Evolutionary conservation across 2,797 vertebrate genomes (phyloP), one percentile per base, ranked within the genome.

Genomic region (Scarus forsteni): DNA sequence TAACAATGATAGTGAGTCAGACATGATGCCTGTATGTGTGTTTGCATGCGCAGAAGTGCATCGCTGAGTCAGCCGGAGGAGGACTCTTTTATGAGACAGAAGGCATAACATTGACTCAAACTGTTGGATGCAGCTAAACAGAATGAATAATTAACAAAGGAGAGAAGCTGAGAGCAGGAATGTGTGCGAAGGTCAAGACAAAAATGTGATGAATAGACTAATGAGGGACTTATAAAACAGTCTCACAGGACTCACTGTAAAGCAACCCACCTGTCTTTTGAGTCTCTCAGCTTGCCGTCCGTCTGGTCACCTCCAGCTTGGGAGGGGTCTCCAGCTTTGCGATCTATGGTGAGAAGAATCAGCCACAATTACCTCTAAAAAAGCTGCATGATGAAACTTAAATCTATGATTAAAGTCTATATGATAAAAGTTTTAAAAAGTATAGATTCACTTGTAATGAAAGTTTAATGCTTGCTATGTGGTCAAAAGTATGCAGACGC

Each of bases 191-290:
- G 44, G 69, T 42, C 56, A 50, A 65, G 35, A 75, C 9, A 53
- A 64, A 59, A 64, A 58, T n/a, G 42, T 46, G 62, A 70, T 38
- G 9, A n/a, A 40, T 48, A 60, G 35, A 60, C 42, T 49, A 43
- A 76, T 42, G 42, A 34, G 43, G 60, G 38, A 60, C 40, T 10
- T 38, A 59, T 27, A 46, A n/a, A 81, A 46, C 19, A 5, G 39
- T 48, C 44, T 63, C 42, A 9, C 34, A 49, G 36, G 10, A 44
- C 16, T 48, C 15, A 36, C 62, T 19, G 49, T 56, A 35, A 19
- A 42, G 66, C 58, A 75, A 85, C 92, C 85, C 87, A 95, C 95
- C 94, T 93, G 6, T 94, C 94, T 75, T 92, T 94, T 43, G 83
- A 80, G 76, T 94, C 94, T 75, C 49, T 94, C 52, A 90, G 68